Percentiles rank a stretch among this genome's conserved stretches.
Evolutionary conservation across 2,888 invertebrate species (phyloP).

Genomic region (Oscheius myriophilus): DNA sequence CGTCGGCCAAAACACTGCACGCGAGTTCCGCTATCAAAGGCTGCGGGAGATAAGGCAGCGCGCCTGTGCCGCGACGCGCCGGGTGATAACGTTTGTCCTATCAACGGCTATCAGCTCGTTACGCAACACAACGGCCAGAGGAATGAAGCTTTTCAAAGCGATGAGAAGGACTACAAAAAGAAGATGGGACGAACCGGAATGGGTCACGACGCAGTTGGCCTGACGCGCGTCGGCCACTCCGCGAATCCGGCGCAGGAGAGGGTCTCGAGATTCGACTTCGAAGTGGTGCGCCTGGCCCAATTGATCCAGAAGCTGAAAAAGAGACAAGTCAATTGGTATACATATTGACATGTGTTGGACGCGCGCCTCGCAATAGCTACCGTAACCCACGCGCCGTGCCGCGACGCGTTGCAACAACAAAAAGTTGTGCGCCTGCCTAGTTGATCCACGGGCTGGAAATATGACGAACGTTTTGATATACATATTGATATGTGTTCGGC

Average conservation of each 20-base stretch:
- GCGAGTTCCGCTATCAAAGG: too few species aligned
- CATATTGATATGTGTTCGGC: too few species aligned
- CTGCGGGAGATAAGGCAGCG: neutral
- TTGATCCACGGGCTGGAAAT: too few species aligned
- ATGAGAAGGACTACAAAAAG: neutral
- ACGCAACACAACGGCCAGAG: slow-evolving; percentile 1
- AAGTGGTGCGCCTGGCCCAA: slow-evolving; percentile 36
- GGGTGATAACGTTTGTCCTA: slow-evolving; percentile 5
- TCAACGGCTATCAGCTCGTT: slow-evolving; percentile 14
- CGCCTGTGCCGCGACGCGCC: slow-evolving; percentile 21
- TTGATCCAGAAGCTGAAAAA: slow-evolving; percentile 38
- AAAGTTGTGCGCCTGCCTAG: too few species aligned
- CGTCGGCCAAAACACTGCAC: slow-evolving; percentile 6
- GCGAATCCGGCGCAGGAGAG: slow-evolving; percentile 29
- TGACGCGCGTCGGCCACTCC: slow-evolving; percentile 28
- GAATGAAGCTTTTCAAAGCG: too few species aligned
- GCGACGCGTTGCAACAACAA: neutral
- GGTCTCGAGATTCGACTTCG: slow-evolving; percentile 27
- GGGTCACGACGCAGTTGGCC: slow-evolving; percentile 46
- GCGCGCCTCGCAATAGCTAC: too few species aligned
- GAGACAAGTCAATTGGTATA: too few species aligned
- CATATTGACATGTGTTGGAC: neutral
- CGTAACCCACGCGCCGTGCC: neutral
- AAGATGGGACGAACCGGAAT: slow-evolving; percentile 19
- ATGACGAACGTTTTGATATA: too few species aligned